These are phyloP conservation scores for Silurus aristotelis DNA, from an alignment of 2,797 vertebrate genomes.

Conservation along the genomic window DNA sequence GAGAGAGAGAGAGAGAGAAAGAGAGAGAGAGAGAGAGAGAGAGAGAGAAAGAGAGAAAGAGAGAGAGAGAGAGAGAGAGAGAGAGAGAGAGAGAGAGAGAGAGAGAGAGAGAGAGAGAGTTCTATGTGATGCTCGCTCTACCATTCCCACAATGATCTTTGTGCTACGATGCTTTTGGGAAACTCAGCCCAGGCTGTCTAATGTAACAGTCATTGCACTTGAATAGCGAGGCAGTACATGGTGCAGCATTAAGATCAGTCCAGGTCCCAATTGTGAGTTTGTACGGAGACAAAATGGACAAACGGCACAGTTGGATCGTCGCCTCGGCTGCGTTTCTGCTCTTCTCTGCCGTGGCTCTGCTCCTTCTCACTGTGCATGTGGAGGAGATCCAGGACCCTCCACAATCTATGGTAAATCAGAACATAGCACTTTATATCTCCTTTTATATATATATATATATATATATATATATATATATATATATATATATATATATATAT, in stretches of 20 bases:
- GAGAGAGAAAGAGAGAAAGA: background rate
- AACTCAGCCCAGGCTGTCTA: background rate
- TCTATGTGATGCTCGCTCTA: background rate
- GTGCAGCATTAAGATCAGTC: conserved; percentile 23
- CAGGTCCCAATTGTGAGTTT: background rate
- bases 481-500: too few relatives aligned
- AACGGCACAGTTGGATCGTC: conserved; percentile 53
- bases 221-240: background rate
- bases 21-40: too few relatives aligned
- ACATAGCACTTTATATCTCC: too few relatives aligned
- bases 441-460: too few relatives aligned
- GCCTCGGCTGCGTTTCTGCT: conserved; percentile 71
- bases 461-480: too few relatives aligned
- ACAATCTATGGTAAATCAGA: conserved; percentile 76
- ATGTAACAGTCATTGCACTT: background rate
- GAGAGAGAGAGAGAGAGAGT: background rate
- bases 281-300: conserved; percentile 66
- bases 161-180: background rate
- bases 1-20: too few relatives aligned
- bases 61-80: background rate
- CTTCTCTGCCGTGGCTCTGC: conserved; percentile 75
- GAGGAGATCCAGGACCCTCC: conserved; percentile 75
- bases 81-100: background rate
- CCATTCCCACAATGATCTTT: background rate
- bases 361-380: conserved; percentile 81